Evolutionary conservation across 2,113 vertebrate species (phyloP).

Genomic region (Rallus limicola): DNA sequence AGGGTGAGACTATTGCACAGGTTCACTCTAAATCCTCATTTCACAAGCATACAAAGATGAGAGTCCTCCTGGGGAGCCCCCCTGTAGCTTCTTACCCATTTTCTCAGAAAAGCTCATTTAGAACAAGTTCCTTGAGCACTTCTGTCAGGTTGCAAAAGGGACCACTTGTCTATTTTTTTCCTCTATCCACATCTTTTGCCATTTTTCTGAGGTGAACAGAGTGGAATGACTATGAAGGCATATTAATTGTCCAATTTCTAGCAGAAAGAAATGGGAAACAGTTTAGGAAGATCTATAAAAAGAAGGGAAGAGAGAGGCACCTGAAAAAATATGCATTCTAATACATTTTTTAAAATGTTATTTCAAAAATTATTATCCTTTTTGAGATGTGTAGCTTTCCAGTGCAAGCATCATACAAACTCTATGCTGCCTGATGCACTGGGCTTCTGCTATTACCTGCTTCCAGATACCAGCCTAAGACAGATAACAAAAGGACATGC

Average conservation of each 20-base stretch:
- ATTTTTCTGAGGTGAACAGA: not conserved
- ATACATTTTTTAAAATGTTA: not conserved
- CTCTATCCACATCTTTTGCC: not conserved
- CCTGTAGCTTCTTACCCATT: not conserved
- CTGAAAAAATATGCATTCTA: not conserved
- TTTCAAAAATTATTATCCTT: not conserved
- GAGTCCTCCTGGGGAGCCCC: not conserved
- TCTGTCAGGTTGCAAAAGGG: not conserved
- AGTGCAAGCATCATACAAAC: rapidly evolving
- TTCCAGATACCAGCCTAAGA: not conserved
- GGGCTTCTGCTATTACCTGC: not conserved
- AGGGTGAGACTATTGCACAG: not conserved
- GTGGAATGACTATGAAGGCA: not conserved
- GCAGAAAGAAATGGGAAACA: rapidly evolving
- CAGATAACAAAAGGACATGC: not conserved
- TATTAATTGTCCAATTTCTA: not conserved
- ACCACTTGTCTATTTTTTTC: not conserved
- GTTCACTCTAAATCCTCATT: not conserved
- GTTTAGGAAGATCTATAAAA: not conserved
- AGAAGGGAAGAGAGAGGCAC: not conserved
- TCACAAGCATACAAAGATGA: not conserved
- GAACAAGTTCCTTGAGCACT: not conserved
- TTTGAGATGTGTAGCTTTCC: not conserved
- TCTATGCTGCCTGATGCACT: not conserved
- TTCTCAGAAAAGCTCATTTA: not conserved